These are phyloP conservation scores for Eurois occulta DNA, from an alignment of 2,888 invertebrate species.

Conservation along the genomic window DNA sequence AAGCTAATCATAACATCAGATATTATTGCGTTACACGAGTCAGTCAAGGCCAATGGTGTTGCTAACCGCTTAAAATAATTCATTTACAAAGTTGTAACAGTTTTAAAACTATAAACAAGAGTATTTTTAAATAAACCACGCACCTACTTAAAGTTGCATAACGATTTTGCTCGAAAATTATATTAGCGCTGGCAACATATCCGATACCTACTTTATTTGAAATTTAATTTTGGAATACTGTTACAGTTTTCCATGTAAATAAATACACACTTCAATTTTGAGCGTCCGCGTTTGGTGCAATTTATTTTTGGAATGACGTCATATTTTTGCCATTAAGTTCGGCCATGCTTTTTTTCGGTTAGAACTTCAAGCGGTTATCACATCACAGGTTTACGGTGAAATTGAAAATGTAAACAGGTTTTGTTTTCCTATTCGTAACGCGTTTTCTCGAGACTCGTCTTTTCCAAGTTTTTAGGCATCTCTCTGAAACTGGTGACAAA, in stretches of 20 bases:
- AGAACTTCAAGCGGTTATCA: constrained; percentile 8
- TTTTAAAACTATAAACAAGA: constrained; percentile 35
- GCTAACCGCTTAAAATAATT: constrained; percentile 54
- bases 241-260: constrained; percentile 43
- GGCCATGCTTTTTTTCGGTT: constrained; percentile 29
- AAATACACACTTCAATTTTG: constrained; percentile 56
- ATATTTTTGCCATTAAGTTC: constrained; percentile 2
- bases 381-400: constrained; percentile 39
- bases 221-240: constrained; percentile 55
- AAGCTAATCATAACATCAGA: constrained; percentile 59
- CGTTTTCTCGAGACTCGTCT: constrained; percentile 56
- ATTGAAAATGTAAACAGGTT: constrained; percentile 61
- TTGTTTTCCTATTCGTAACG: constrained; percentile 59
- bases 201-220: constrained; percentile 50
- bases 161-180: constrained; percentile 45
- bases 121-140: constrained; percentile 47
- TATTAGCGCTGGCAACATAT: constrained; percentile 51
- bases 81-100: constrained; percentile 34
- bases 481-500: constrained; percentile 1
- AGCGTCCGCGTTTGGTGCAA: constrained; percentile 21
- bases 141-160: constrained; percentile 33
- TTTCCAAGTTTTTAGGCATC: constrained; percentile 14
- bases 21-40: constrained; percentile 50
- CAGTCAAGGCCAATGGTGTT: constrained; percentile 65
- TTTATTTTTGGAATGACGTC: constrained; percentile 49